These are phyloP conservation scores for Notothenia rossii DNA, from an alignment of 2,113 vertebrate species.

Conservation along the genomic window DNA sequence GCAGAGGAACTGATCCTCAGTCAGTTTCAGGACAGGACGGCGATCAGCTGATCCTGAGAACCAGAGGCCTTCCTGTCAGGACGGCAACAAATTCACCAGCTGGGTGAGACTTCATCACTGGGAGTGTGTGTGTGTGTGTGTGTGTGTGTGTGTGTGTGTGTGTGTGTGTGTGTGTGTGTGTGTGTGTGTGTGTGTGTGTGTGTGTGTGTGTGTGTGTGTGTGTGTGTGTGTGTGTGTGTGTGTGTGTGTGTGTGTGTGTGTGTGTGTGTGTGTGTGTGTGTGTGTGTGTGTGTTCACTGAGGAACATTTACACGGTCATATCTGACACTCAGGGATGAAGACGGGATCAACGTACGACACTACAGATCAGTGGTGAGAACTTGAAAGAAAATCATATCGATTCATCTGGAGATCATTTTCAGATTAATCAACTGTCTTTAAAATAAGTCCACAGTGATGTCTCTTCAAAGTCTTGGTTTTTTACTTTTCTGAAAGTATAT, in stretches of 20 bases:
- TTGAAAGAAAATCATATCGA: not conserved
- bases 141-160: constrained; percentile 4
- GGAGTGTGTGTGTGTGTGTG: constrained; percentile 1
- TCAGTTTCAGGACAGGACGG: constrained; percentile 23
- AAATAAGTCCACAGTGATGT: no score
- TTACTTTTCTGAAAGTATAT: no score
- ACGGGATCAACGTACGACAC: constrained; percentile 38
- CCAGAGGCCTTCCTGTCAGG: constrained; percentile 74
- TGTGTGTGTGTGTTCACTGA: constrained; percentile 9
- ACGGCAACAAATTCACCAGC: constrained; percentile 80
- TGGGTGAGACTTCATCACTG: constrained; percentile 78
- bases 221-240: no score
- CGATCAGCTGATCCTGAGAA: constrained; percentile 59
- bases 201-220: not conserved
- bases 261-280: not conserved
- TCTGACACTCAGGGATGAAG: constrained; percentile 62
- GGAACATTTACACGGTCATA: constrained; percentile 40
- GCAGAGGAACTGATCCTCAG: constrained; percentile 17
- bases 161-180: constrained; percentile 23
- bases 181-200: constrained; percentile 16
- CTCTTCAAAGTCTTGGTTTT: no score
- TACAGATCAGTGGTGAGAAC: constrained; percentile 50
- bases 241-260: constrained; percentile 40
- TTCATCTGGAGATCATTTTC: no score
- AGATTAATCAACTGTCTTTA: no score